A percentile compares a stretch with the other conserved stretches of the same genome.
Conservation (phyloP, 2,113 vertebrate species). For the Cacatua alba region DNA sequence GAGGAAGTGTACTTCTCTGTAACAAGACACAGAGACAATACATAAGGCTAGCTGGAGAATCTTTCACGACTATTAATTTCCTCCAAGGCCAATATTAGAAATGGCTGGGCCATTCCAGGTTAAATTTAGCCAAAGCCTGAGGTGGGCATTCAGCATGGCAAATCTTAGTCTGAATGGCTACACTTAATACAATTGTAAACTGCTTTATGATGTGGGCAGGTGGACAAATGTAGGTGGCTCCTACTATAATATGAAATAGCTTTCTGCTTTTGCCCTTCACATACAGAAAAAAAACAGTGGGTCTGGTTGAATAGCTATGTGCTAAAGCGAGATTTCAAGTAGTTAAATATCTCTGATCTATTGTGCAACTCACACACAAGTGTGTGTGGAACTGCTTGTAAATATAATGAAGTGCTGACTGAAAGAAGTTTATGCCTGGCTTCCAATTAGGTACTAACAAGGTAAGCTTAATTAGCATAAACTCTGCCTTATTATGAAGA, state of each 20-base stretch:
- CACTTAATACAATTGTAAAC: not conserved
- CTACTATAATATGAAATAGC: not conserved
- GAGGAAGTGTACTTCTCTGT: not conserved
- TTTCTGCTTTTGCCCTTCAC: not conserved
- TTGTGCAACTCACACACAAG: not conserved
- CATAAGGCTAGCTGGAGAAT: not conserved
- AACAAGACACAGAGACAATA: not conserved
- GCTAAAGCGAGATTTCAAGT: not conserved
- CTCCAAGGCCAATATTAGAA: not conserved
- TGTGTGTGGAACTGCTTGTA: not conserved
- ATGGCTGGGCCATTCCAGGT: not conserved
- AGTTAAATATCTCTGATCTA: not conserved
- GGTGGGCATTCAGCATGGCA: not conserved
- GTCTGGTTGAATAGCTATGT: not conserved
- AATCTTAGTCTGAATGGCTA: not conserved
- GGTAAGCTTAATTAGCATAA: not conserved
- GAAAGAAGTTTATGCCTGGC: not conserved
- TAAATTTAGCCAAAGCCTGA: not conserved
- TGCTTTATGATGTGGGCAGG: not conserved
- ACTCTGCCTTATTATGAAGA: not conserved
- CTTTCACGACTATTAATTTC: not conserved
- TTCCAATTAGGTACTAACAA: slow-evolving; percentile 12
- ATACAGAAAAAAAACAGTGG: not conserved
- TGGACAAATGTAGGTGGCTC: not conserved
- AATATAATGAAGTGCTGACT: slow-evolving; percentile 19